Conservation (phyloP, 1,140 invertebrate genomes). For the Calliopsis andreniformis region DNA sequence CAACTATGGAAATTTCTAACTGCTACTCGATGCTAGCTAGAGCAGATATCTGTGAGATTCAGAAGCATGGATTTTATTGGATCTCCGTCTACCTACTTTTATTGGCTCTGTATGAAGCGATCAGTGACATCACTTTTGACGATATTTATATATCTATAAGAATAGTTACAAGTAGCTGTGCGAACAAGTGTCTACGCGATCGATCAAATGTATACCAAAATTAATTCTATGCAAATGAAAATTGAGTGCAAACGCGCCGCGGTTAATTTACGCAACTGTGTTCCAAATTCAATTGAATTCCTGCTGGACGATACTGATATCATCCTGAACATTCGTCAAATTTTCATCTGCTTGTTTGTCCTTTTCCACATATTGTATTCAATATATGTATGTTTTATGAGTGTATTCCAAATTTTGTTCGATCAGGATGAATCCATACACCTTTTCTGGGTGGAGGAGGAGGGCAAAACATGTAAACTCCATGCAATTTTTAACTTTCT, state of each 20-base stretch:
- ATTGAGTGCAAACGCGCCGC: background rate
- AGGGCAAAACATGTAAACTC: too few relatives aligned
- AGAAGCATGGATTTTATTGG: slow-evolving; percentile 62
- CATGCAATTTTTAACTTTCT: too few relatives aligned
- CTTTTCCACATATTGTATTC: too few relatives aligned
- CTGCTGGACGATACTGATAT: too few relatives aligned
- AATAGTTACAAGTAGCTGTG: background rate
- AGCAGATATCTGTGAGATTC: slow-evolving; percentile 55
- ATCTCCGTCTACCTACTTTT: slow-evolving; percentile 51
- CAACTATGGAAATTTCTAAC: slow-evolving; percentile 65
- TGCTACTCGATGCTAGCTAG: slow-evolving; percentile 54
- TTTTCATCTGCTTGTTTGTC: too few relatives aligned
- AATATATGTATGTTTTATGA: too few relatives aligned
- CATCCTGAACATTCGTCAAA: too few relatives aligned
- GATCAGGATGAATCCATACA: too few relatives aligned
- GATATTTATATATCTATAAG: slow-evolving; percentile 44
- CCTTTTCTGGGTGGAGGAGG: too few relatives aligned
- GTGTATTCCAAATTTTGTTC: too few relatives aligned
- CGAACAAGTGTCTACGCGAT: background rate
- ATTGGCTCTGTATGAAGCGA: slow-evolving; percentile 57
- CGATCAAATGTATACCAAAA: background rate
- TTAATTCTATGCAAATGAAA: slow-evolving; percentile 2
- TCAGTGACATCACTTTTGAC: slow-evolving; percentile 52
- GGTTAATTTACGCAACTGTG: background rate
- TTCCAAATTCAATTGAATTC: background rate